These are phyloP conservation scores for Berghia stephanieae DNA, from an alignment of 1,140 invertebrate genomes.

Conservation along the genomic window DNA sequence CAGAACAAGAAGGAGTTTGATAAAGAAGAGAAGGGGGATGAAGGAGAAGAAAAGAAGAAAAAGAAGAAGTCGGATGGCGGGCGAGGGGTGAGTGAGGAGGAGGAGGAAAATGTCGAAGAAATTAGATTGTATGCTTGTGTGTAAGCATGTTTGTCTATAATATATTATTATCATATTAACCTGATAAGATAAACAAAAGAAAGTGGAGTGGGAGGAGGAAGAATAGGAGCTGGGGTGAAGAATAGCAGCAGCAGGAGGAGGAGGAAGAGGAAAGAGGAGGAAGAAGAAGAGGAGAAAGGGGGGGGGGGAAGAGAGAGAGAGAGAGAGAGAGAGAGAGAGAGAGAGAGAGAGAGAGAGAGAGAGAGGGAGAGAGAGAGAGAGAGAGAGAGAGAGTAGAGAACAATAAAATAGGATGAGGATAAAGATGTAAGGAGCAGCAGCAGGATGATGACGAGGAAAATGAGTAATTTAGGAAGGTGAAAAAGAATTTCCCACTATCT, in stretches of 20 bases:
- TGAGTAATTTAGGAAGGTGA: background rate
- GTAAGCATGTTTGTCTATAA: no score
- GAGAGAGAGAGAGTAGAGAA: no score
- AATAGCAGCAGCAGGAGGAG: background rate
- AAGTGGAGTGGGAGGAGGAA: no score
- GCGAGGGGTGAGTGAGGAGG: background rate
- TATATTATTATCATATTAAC: no score
- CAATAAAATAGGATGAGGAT: background rate
- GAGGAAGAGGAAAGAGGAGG: background rate
- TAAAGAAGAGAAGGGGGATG: no score
- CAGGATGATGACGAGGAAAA: background rate
- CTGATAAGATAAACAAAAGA: background rate
- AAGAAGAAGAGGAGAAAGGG: background rate
- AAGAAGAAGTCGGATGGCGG: background rate
- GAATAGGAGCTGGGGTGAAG: background rate
- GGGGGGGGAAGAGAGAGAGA: background rate
- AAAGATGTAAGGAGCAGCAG: background rate
- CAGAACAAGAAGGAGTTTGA: no score
- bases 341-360: no score
- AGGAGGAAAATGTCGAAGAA: no score
- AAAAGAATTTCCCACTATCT: no score
- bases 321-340: background rate
- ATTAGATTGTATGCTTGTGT: no score
- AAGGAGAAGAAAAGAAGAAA: background rate
- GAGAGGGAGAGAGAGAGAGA: no score